Percentiles rank a stretch among this genome's conserved stretches.
Evolutionary conservation across 2,113 vertebrate species (phyloP).

Genomic region (Hipposideros armiger): DNA sequence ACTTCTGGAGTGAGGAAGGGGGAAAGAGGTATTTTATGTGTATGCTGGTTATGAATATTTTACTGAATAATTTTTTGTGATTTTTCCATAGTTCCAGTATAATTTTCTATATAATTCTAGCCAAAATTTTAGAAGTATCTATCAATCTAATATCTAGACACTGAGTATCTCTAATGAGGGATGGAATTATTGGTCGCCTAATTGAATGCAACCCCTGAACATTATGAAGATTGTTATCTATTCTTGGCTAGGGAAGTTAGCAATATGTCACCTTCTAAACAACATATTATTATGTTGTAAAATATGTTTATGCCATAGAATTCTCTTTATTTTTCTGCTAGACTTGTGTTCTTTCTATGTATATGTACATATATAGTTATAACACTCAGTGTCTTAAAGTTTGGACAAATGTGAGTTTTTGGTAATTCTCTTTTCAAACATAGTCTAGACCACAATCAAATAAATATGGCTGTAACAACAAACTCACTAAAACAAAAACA

Average conservation of each 20-base stretch:
- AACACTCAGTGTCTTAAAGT: background rate
- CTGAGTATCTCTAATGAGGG: slow-evolving; percentile 79
- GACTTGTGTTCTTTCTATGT: background rate
- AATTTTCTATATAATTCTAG: slow-evolving; percentile 54
- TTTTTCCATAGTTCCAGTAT: slow-evolving; percentile 47
- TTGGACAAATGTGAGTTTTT: background rate
- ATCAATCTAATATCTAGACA: slow-evolving; percentile 63
- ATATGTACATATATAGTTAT: background rate
- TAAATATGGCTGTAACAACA: background rate
- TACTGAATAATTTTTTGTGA: slow-evolving; percentile 53
- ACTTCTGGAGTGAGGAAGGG: background rate
- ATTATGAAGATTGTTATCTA: slow-evolving; percentile 53
- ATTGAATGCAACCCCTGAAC: slow-evolving; percentile 66
- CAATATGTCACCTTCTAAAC: slow-evolving; percentile 16
- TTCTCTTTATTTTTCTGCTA: background rate
- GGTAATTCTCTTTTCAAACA: slow-evolving; percentile 46
- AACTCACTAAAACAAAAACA: slow-evolving; percentile 18
- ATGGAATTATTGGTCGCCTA: slow-evolving; percentile 75
- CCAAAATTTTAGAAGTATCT: slow-evolving; percentile 63
- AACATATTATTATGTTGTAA: background rate
- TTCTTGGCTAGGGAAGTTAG: slow-evolving; percentile 53
- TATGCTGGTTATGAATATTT: background rate
- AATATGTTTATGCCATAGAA: background rate
- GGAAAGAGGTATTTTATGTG: background rate
- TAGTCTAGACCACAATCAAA: slow-evolving; percentile 44